phyloP scores from a whole-genome alignment of 2,797 vertebrate species.

The Chelonia mydas region DNA sequence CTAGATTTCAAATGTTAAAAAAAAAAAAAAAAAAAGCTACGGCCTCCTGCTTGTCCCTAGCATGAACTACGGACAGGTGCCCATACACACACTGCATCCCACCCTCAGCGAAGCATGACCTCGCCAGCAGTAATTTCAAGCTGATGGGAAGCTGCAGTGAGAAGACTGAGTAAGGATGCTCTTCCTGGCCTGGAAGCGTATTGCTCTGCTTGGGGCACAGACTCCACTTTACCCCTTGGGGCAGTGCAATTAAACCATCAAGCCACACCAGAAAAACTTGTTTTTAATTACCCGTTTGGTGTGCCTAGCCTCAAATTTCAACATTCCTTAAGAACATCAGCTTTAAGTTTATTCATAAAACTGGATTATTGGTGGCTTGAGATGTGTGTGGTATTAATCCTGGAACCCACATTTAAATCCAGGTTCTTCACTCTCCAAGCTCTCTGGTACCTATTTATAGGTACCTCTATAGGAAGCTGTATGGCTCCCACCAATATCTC shows the following conservation, averaged over 20 bases:
- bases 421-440: not conserved
- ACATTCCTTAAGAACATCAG: not conserved
- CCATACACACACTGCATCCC: not conserved
- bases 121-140: constrained; percentile 51
- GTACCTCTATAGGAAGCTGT: not conserved
- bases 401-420: not conserved
- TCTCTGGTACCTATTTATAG: not conserved
- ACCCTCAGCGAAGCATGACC: not conserved
- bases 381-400: not conserved
- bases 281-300: not conserved
- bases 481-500: not conserved
- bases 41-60: constrained; percentile 44
- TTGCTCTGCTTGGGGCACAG: not conserved
- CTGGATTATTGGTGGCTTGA: not conserved
- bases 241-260: not conserved
- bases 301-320: not conserved
- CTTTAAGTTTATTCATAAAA: not conserved
- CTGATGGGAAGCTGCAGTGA: constrained; percentile 39
- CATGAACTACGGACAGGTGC: constrained; percentile 18
- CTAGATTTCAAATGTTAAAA: not conserved
- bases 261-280: not conserved
- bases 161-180: constrained; percentile 43
- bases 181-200: constrained; percentile 42
- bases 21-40: not conserved
- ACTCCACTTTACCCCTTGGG: not conserved